phyloP scores from a whole-genome alignment of 2,888 invertebrate genomes.

The Caenorhabditis sp. region DNA sequence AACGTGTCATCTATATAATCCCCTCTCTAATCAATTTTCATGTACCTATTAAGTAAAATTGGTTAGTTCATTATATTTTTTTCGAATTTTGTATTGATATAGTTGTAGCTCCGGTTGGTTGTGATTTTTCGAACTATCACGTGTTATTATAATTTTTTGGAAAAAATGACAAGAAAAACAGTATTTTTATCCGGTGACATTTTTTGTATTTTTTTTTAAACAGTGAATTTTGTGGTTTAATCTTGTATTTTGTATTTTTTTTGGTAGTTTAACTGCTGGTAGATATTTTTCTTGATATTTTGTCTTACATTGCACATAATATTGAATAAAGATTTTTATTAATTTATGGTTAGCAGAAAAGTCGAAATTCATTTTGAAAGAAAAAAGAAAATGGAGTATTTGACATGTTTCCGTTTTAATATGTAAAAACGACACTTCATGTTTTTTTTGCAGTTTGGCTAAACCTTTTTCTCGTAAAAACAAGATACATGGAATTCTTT shows the following conservation, averaged over 20 bases:
- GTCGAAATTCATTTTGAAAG: no score
- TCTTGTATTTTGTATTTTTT: neutral
- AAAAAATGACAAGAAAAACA: neutral
- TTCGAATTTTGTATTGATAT: neutral
- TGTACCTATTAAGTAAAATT: neutral
- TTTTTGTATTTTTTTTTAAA: neutral
- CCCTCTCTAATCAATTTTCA: neutral
- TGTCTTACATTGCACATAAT: neutral
- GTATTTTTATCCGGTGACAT: neutral
- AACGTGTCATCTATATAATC: neutral
- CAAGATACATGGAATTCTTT: no score
- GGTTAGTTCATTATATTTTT: neutral
- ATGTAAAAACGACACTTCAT: neutral
- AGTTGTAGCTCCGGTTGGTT: constrained; percentile 1
- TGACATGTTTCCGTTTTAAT: neutral
- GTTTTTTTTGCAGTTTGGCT: no score
- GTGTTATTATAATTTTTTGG: neutral
- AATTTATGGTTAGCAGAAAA: no score
- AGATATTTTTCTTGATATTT: neutral
- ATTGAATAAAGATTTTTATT: neutral
- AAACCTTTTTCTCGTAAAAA: no score
- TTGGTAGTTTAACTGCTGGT: neutral
- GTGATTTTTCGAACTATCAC: neutral
- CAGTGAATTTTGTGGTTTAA: neutral
- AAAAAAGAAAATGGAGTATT: neutral